phyloP scores from a whole-genome alignment of 2,113 vertebrate species.

The Eonycteris spelaea region DNA sequence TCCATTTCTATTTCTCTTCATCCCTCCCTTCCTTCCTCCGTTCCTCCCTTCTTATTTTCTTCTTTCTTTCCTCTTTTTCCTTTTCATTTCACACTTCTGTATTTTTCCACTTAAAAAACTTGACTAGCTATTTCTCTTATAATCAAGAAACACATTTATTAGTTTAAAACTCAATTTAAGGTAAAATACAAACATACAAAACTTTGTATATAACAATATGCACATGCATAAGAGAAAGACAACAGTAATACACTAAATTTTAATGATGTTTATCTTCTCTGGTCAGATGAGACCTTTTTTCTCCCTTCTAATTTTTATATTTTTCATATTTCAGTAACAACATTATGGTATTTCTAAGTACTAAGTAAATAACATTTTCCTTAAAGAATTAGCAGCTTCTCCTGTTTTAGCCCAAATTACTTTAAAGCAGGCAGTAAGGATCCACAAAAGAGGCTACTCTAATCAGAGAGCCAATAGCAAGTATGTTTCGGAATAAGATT shows the following conservation, averaged over 20 bases:
- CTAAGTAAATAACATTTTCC: background rate
- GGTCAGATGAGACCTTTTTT: background rate
- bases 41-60: background rate
- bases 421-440: background rate
- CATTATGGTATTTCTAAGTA: background rate
- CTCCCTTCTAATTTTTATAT: background rate
- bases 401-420: background rate
- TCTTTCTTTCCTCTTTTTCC: background rate
- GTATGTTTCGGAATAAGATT: background rate
- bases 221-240: background rate
- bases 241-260: background rate
- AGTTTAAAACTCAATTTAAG: background rate
- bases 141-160: background rate
- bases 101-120: conserved; percentile 11
- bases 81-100: background rate
- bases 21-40: background rate
- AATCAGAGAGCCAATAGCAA: background rate
- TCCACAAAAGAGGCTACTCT: background rate
- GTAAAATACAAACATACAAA: background rate
- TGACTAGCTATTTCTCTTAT: background rate
- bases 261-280: background rate
- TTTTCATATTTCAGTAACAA: conserved; percentile 26
- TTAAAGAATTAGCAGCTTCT: background rate
- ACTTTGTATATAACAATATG: background rate
- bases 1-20: background rate